phyloP scores from a whole-genome alignment of 2,888 invertebrate genomes.

The Ctenicera cuprea region DNA sequence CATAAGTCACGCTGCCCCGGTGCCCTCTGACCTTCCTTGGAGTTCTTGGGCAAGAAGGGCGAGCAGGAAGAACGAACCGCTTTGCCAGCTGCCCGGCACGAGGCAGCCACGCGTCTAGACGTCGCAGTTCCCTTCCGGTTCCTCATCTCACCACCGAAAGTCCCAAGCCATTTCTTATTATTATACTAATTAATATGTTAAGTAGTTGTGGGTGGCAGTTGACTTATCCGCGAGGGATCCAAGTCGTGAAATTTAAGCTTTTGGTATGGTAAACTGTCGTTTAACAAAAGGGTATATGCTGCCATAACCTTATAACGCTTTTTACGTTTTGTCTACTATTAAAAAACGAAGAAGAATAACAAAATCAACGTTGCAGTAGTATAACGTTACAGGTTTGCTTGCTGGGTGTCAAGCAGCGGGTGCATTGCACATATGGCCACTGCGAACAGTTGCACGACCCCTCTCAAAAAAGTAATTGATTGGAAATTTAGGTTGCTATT shows the following conservation, averaged over 20 bases:
- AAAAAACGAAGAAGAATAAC: too few relatives aligned
- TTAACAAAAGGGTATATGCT: too few relatives aligned
- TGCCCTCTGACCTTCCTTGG: conserved; percentile 59
- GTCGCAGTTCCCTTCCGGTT: conserved; percentile 43
- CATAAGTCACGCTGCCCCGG: conserved; percentile 64
- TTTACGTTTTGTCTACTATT: too few relatives aligned
- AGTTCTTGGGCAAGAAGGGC: conserved; percentile 52
- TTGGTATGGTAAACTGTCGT: too few relatives aligned
- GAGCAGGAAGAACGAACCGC: conserved; percentile 53
- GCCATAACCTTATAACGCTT: too few relatives aligned
- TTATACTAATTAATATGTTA: conserved; percentile 12
- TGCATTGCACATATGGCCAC: conserved; percentile 38
- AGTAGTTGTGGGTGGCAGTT: not conserved
- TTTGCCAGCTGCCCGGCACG: conserved; percentile 61
- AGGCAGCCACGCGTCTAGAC: conserved; percentile 60
- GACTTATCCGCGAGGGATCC: not conserved
- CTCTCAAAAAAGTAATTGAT: conserved; percentile 44
- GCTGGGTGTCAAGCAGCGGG: not conserved
- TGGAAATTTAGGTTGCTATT: conserved; percentile 42
- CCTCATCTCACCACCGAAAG: conserved; percentile 16
- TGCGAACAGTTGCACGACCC: conserved; percentile 43
- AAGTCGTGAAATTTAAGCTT: not conserved
- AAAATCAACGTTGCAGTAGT: not conserved
- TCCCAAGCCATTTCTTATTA: conserved; percentile 2
- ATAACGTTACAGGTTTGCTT: conserved; percentile 23